Evolutionary conservation across 2,888 invertebrate species (phyloP).

Genomic region (Macrophya alboannulata): DNA sequence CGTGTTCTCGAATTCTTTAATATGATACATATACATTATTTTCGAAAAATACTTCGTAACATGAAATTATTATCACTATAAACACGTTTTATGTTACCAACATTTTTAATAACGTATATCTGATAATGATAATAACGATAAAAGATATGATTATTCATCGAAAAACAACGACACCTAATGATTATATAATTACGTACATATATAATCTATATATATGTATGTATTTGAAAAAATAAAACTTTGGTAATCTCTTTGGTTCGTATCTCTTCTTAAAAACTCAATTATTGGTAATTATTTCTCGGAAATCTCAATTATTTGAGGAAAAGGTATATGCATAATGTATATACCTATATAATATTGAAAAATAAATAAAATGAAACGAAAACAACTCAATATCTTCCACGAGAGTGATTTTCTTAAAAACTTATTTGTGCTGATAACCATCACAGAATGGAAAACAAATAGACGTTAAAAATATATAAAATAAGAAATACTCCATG

Average conservation of each 20-base stretch:
- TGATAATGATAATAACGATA: conserved; percentile 17
- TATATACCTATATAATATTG: neutral
- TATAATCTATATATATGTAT: neutral
- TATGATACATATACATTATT: conserved; percentile 16
- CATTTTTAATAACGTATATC: neutral
- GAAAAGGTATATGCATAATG: no score
- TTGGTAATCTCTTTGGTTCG: neutral
- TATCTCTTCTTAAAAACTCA: conserved; percentile 11
- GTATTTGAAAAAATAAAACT: conserved; percentile 28
- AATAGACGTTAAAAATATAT: conserved; percentile 32
- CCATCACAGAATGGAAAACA: conserved; percentile 18
- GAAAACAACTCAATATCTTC: neutral
- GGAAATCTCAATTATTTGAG: neutral
- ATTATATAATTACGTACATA: conserved; percentile 3
- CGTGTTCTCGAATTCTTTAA: conserved; percentile 18
- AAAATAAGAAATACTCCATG: conserved; percentile 43
- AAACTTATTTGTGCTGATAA: conserved; percentile 6
- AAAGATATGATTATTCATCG: conserved; percentile 2
- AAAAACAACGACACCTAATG: conserved; percentile 14
- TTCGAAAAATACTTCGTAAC: conserved; percentile 33
- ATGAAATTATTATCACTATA: conserved; percentile 34
- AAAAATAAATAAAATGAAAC: neutral
- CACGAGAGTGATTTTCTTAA: neutral
- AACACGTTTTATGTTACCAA: neutral
- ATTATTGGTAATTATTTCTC: neutral